Conservation (phyloP, 1,140 invertebrate species). For the Drosophila sp. region DNA sequence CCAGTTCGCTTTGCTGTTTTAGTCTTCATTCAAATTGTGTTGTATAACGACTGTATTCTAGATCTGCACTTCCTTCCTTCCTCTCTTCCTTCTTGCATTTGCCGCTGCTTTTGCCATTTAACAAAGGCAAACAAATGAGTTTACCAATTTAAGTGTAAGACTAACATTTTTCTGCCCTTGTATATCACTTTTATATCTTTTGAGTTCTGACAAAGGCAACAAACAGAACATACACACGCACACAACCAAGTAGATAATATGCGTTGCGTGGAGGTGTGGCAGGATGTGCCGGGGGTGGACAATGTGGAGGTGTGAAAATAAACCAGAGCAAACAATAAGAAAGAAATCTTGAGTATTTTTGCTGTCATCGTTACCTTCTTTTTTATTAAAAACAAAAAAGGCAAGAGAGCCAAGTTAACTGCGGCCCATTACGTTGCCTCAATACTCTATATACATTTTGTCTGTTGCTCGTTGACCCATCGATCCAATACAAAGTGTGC, state of each 20-base stretch:
- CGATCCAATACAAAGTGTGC: too few relatives aligned
- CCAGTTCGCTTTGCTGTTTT: too few relatives aligned
- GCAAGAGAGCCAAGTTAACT: conserved; percentile 18
- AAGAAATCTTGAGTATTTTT: conserved; percentile 34
- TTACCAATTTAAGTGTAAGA: conserved; percentile 13
- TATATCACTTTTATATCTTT: conserved; percentile 14
- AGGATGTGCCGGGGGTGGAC: neutral
- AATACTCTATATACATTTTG: neutral
- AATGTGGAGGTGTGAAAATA: conserved; percentile 1
- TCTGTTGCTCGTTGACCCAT: too few relatives aligned
- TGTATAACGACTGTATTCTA: conserved; percentile 4
- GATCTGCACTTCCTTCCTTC: neutral
- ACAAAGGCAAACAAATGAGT: conserved; percentile 7
- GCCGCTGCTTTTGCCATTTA: neutral
- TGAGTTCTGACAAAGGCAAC: conserved; percentile 46
- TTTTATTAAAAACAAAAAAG: conserved; percentile 38
- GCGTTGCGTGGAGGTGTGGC: conserved; percentile 29
- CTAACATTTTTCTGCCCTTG: conserved; percentile 9
- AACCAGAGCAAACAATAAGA: conserved; percentile 13
- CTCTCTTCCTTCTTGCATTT: too few relatives aligned
- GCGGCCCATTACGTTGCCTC: conserved; percentile 26
- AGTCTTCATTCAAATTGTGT: neutral
- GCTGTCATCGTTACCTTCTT: conserved; percentile 39
- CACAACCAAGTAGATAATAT: conserved; percentile 46
- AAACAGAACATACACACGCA: conserved; percentile 33